These are phyloP conservation scores for Drosophila ezoana DNA, from an alignment of 2,888 invertebrate genomes.

Conservation along the genomic window DNA sequence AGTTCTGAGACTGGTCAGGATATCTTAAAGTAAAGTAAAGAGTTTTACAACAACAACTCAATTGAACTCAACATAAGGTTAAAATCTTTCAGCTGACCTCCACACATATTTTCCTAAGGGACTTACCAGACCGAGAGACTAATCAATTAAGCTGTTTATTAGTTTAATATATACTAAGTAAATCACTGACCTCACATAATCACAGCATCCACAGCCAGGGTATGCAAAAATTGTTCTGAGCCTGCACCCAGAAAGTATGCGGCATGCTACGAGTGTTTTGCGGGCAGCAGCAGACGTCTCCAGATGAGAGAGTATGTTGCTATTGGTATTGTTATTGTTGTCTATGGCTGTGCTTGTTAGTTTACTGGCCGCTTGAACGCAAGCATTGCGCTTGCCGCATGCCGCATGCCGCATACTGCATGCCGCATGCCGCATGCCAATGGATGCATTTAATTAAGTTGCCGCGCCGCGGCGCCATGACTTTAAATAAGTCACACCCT, in stretches of 20 bases:
- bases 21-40: too few species aligned
- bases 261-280: constrained; percentile 37
- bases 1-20: too few species aligned
- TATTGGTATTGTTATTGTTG: constrained; percentile 14
- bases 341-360: constrained; percentile 36
- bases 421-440: constrained; percentile 33
- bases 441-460: constrained; percentile 61
- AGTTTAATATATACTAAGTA: too few species aligned
- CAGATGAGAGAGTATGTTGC: constrained; percentile 7
- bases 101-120: too few species aligned
- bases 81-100: too few species aligned
- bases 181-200: too few species aligned
- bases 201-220: background rate
- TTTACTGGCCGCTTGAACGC: constrained; percentile 26
- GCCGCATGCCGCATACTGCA: constrained; percentile 20
- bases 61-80: too few species aligned
- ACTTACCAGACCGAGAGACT: too few species aligned
- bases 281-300: constrained; percentile 24
- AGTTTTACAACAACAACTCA: too few species aligned
- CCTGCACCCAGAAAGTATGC: constrained; percentile 20
- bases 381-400: constrained; percentile 60
- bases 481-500: constrained; percentile 12
- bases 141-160: too few species aligned
- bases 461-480: constrained; percentile 30
- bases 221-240: constrained; percentile 38